Evolutionary conservation across 2,797 vertebrate genomes (phyloP).

Genomic region (Acanthornis magna): DNA sequence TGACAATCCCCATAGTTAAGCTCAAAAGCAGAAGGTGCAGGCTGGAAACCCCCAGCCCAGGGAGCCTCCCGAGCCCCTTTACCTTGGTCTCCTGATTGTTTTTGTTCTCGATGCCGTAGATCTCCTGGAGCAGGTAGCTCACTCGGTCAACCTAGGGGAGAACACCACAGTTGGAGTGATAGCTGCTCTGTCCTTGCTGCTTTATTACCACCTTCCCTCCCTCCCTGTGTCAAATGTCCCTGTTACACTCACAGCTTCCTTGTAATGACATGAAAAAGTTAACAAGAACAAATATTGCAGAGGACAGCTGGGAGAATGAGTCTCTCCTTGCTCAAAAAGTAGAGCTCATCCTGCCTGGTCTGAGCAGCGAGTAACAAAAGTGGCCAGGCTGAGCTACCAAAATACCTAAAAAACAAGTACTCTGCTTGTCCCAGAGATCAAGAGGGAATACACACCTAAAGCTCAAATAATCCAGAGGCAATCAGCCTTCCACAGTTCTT

Average conservation of each 20-base stretch:
- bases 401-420: background rate
- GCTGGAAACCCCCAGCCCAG: background rate
- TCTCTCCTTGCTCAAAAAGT: background rate
- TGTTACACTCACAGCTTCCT: background rate
- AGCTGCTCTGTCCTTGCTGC: background rate
- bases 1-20: background rate
- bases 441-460: background rate
- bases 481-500: background rate
- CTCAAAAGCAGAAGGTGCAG: background rate
- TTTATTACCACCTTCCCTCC: background rate
- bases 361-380: background rate
- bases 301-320: background rate
- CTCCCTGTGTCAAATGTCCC: background rate
- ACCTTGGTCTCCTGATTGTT: constrained; percentile 99
- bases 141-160: constrained; percentile 91
- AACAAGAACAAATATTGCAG: background rate
- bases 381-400: background rate
- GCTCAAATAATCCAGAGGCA: background rate
- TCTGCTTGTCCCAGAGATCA: background rate
- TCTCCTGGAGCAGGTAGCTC: constrained; percentile 98
- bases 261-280: background rate
- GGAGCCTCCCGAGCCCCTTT: background rate
- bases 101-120: constrained; percentile 99
- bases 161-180: background rate
- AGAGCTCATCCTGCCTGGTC: background rate